phyloP scores from a whole-genome alignment of 37 sponge, comb jelly and placozoan genomes.

The Chondrosia reniformis region DNA sequence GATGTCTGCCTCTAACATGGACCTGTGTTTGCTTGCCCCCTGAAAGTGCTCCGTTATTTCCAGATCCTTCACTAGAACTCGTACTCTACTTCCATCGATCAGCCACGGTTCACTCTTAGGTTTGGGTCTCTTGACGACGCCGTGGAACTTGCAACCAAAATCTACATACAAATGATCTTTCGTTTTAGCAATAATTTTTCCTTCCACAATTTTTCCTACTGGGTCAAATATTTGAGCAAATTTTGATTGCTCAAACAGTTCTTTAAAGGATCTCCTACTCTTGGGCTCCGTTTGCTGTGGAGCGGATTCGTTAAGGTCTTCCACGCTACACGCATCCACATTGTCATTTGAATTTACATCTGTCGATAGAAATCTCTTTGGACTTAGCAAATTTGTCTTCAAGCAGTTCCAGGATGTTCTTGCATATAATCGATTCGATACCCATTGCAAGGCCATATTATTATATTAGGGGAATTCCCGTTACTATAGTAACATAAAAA shows the following conservation, averaged over 20 bases:
- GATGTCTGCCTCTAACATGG: constrained; percentile 54
- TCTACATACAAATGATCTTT: constrained; percentile 60
- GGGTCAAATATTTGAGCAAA: constrained; percentile 34
- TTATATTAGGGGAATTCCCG: constrained; percentile 1
- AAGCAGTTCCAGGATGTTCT: too few species aligned
- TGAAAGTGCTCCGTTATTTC: constrained; percentile 55
- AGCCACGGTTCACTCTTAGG: background rate
- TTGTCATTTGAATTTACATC: too few species aligned
- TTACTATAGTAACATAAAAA: constrained; percentile 1
- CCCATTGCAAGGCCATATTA: too few species aligned
- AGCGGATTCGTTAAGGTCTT: too few species aligned
- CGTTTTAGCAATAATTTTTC: constrained; percentile 46
- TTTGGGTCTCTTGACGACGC: constrained; percentile 36
- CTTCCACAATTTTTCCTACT: constrained; percentile 40
- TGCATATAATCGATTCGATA: too few species aligned
- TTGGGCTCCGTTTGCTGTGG: background rate
- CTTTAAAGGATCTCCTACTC: constrained; percentile 14
- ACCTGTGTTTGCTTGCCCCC: constrained; percentile 40
- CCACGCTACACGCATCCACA: too few species aligned
- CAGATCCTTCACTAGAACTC: constrained; percentile 41
- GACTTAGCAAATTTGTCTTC: too few species aligned
- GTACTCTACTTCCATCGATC: constrained; percentile 23
- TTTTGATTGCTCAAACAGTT: constrained; percentile 29
- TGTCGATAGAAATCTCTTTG: too few species aligned
- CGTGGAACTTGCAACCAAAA: constrained; percentile 79